A percentile compares a stretch with the other conserved stretches of the same genome.
Evolutionary conservation across 2,888 invertebrate genomes (phyloP).

Genomic region (Cinara cedri): DNA sequence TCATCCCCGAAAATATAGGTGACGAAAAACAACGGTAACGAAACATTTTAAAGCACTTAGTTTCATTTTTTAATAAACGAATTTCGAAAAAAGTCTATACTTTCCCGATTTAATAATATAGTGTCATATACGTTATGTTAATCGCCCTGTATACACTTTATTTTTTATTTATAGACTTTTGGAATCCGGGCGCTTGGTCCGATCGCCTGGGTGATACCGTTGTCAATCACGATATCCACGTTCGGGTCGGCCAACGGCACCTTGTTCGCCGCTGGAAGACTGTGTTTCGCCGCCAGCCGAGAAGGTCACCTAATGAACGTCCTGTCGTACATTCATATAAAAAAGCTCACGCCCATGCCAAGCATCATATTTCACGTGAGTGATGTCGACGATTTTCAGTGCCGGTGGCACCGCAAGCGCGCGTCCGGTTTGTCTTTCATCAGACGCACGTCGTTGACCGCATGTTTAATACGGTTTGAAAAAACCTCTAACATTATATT

Average conservation of each 20-base stretch:
- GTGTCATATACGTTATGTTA: too few species aligned
- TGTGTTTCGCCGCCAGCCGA: conserved; percentile 91
- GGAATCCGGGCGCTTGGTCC: conserved; percentile 85
- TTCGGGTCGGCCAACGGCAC: conserved; percentile 95
- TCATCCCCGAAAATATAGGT: too few species aligned
- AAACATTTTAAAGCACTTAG: too few species aligned
- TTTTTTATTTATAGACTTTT: conserved; percentile 70
- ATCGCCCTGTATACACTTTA: neutral
- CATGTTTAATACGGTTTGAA: too few species aligned
- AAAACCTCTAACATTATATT: too few species aligned
- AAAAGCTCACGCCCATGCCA: conserved; percentile 90
- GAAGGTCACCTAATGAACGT: conserved; percentile 91
- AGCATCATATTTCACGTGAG: conserved; percentile 94
- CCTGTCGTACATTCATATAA: conserved; percentile 88
- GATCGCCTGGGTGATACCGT: conserved; percentile 91
- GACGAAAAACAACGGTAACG: too few species aligned
- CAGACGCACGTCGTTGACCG: too few species aligned
- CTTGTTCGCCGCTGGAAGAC: conserved; percentile 86
- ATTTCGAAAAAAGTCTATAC: too few species aligned
- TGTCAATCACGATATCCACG: conserved; percentile 89
- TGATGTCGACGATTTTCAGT: conserved; percentile 58
- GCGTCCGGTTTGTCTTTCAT: neutral
- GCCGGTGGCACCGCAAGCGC: too few species aligned
- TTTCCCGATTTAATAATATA: too few species aligned
- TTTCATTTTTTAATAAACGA: too few species aligned